These are phyloP conservation scores for Eumeta japonica DNA, from an alignment of 1,140 invertebrate species.

Conservation along the genomic window DNA sequence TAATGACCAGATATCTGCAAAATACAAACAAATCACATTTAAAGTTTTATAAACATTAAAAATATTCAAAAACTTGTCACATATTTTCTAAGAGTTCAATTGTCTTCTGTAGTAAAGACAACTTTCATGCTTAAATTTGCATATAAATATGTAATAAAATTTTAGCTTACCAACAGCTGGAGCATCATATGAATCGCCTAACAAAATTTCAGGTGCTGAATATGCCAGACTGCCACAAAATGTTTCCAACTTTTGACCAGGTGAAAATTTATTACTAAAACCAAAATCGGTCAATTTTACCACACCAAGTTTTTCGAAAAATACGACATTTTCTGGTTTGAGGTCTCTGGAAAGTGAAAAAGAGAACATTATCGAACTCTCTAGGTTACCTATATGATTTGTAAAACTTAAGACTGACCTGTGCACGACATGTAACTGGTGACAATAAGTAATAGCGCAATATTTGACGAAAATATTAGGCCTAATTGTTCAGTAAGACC, in stretches of 20 bases:
- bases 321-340: slow-evolving; percentile 98
- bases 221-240: slow-evolving; percentile 99
- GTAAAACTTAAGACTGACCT: too few species aligned
- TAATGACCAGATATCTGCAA: slow-evolving; percentile 98
- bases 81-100: too few species aligned
- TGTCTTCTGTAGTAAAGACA: too few species aligned
- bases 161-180: too few species aligned
- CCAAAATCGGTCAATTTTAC: slow-evolving; percentile 99
- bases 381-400: too few species aligned
- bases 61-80: too few species aligned
- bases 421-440: slow-evolving; percentile 88
- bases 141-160: too few species aligned
- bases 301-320: slow-evolving; percentile 94
- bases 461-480: slow-evolving; percentile 93
- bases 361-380: too few species aligned
- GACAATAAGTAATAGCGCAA: slow-evolving; percentile 96
- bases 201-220: slow-evolving; percentile 97
- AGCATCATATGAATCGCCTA: slow-evolving; percentile 93
- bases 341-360: too few species aligned
- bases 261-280: slow-evolving; percentile 96
- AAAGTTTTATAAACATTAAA: too few species aligned
- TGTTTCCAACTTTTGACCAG: slow-evolving; percentile 96
- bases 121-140: too few species aligned
- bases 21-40: too few species aligned
- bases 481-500: slow-evolving; percentile 69